These are phyloP conservation scores for Spea bombifrons DNA, from an alignment of 2,113 vertebrate species.

Conservation along the genomic window DNA sequence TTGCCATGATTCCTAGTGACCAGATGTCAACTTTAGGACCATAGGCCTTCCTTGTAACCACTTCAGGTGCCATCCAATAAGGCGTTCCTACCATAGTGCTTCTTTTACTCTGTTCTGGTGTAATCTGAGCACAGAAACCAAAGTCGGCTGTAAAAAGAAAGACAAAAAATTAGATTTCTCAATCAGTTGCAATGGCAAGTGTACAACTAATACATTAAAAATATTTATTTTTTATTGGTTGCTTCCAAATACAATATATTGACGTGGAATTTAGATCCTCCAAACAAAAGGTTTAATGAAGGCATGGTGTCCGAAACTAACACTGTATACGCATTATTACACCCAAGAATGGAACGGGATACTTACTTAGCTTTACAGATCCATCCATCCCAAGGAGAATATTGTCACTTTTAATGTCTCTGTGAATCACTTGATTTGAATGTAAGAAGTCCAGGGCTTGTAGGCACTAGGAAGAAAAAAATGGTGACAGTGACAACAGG, in stretches of 20 bases:
- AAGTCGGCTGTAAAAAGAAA: conserved; percentile 83
- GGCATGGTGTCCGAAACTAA: no score
- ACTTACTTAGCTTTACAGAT: conserved; percentile 95
- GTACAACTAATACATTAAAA: no score
- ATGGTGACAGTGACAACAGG: neutral
- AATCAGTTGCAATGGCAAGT: no score
- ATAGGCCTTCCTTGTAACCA: conserved; percentile 95
- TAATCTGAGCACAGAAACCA: conserved; percentile 98
- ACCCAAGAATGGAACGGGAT: conserved; percentile 8
- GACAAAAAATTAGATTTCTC: conserved; percentile 27
- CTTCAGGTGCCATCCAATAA: conserved; percentile 98
- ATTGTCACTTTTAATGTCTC: conserved; percentile 98
- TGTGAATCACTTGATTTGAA: conserved; percentile 96
- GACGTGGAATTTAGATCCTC: no score
- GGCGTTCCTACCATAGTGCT: conserved; percentile 98
- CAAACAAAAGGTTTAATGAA: no score
- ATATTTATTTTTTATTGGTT: no score
- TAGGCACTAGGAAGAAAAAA: conserved; percentile 77
- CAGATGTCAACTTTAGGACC: conserved; percentile 98
- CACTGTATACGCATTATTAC: no score
- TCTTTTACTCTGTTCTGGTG: conserved; percentile 96
- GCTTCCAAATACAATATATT: no score
- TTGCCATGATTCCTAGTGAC: conserved; percentile 98
- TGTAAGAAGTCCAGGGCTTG: conserved; percentile 97
- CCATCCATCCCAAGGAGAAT: conserved; percentile 97